Conservation (phyloP, 2,113 vertebrate genomes). For the Clarias macrocephalus region DNA sequence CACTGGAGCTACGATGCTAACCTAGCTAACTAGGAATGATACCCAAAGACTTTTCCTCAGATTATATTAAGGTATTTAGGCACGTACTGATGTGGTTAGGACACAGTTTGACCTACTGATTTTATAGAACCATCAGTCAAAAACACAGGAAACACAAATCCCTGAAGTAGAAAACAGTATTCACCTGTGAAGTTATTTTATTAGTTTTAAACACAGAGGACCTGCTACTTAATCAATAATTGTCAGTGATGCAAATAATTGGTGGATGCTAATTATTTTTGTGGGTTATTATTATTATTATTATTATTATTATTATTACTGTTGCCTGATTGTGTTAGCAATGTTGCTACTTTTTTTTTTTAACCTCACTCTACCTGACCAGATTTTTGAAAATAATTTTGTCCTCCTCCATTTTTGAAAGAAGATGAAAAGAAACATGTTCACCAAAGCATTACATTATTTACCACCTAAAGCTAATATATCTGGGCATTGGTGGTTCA, state of each 20-base stretch:
- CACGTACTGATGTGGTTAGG: not conserved
- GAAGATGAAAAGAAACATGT: not conserved
- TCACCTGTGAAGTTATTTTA: not conserved
- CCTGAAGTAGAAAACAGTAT: not conserved
- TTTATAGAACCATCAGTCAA: too few relatives aligned
- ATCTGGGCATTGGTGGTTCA: too few relatives aligned
- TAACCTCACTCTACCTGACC: not conserved
- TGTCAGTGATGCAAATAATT: not conserved
- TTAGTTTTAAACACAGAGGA: not conserved
- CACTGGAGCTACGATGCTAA: not conserved
- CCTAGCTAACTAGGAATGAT: not conserved
- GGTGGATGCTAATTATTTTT: not conserved
- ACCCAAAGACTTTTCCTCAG: not conserved
- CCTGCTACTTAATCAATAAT: not conserved
- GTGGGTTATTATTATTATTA: too few relatives aligned
- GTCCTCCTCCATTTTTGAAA: not conserved
- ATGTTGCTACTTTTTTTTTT: not conserved
- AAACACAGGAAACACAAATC: not conserved
- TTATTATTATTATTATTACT: too few relatives aligned
- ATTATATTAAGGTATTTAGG: not conserved
- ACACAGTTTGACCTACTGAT: not conserved
- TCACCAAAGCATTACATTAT: not conserved
- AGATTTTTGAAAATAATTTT: not conserved
- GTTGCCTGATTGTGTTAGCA: not conserved
- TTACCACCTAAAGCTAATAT: not conserved